Base-by-base conservation (phyloP, 2,113 vertebrate species). In the Pyxicephalus adspersus region DNA sequence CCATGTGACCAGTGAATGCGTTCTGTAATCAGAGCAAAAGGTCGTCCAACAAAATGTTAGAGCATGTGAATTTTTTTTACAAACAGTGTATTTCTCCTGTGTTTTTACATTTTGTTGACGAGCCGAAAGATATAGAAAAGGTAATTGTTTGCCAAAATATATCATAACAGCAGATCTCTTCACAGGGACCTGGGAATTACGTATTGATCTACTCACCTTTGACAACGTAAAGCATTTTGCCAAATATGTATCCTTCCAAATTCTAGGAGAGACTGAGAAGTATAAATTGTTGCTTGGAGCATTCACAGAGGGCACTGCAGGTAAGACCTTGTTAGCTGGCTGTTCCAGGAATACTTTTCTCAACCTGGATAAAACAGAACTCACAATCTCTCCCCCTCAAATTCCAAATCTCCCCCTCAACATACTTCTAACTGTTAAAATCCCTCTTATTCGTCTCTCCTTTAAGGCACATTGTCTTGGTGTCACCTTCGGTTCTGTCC, bases 131-230 rank as follows among this genome's bases (percentile, higher is more conserved):
- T 18, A 0, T 54, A 54, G 15, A 54, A 19, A 54, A 13, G 16
- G 19, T 54, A 3, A 19, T 4, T 18, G 16, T 3, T 19, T 54
- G 7, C 17, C 52, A 54, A 22, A 18, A 60, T 25, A n/a, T 6
- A 60, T n/a, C 23, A 11, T 60, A 25, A 6, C 5, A 3, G 15
- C 4, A 13, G 16, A 54, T 60, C 70, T 58, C 20, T 58, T 28
- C 55, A 34, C 38, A 87, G 84, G 82, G 1, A 70, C 45, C 64
- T 61, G 71, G 57, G 67, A 86, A 76, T 75, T 86, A 4, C 16
- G 16, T 2, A 63, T 83, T 20, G 84, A 87, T 65, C 74, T 86
- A 60, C 83, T 84, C 15, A 84, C 83, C 34, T 87, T 86, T 22
- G 22, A 50, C 2, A 83, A 83, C 26, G 66, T 4, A n/a, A 8